phyloP scores from a whole-genome alignment of 1,140 invertebrate species.

The Nephotettix cincticeps region DNA sequence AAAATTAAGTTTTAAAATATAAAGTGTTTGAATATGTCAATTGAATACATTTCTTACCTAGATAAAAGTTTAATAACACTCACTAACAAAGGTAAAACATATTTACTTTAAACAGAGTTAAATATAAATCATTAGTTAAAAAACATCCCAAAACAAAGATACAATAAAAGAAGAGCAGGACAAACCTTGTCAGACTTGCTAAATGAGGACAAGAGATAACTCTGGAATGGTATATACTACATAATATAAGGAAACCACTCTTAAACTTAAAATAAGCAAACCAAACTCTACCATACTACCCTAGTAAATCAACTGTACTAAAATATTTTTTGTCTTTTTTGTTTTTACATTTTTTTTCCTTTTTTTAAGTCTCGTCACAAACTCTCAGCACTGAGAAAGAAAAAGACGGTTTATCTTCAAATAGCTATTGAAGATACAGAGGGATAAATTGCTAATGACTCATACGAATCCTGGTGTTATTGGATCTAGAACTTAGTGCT shows the following conservation, averaged over 20 bases:
- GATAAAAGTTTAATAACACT: too few relatives aligned
- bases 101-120: too few relatives aligned
- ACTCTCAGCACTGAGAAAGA: slow-evolving; percentile 4
- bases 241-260: slow-evolving; percentile 18
- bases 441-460: too few relatives aligned
- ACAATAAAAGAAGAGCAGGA: too few relatives aligned
- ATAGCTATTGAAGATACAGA: neutral
- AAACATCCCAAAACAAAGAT: too few relatives aligned
- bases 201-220: slow-evolving; percentile 3
- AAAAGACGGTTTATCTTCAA: slow-evolving; percentile 3
- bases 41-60: too few relatives aligned
- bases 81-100: too few relatives aligned
- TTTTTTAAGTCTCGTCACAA: slow-evolving; percentile 10
- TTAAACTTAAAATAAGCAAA: slow-evolving; percentile 8
- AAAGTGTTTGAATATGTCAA: too few relatives aligned
- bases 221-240: slow-evolving; percentile 18
- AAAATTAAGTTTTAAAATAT: too few relatives aligned
- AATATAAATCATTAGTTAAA: too few relatives aligned
- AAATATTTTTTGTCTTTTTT: slow-evolving; percentile 14
- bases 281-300: neutral
- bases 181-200: neutral
- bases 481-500: too few relatives aligned
- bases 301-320: neutral
- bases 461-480: too few relatives aligned
- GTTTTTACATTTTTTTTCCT: slow-evolving; percentile 13